Evolutionary conservation across 2,888 invertebrate genomes (phyloP), one percentile per base, ranked within the genome.

Genomic region (Priocnemis perturbator): DNA sequence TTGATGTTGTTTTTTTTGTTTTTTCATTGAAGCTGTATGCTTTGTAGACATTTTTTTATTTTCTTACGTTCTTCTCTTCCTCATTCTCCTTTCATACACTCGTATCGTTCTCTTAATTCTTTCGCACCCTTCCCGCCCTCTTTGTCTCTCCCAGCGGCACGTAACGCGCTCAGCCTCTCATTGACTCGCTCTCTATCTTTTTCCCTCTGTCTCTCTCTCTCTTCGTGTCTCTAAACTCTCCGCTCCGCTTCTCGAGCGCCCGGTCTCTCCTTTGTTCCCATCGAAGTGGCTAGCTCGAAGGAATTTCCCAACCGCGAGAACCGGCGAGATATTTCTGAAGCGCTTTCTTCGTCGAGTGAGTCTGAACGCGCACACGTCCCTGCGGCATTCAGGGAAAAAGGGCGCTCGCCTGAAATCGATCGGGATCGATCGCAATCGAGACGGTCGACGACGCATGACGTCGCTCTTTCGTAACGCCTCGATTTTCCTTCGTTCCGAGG

Each of bases 281-380:
- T 53, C 61, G 17, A 60, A 74, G 48, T 66, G 56, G 44, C 17
- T 58, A 45, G 57, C 52, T 57, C 55, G 48, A 44, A 71, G 67
- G 63, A 69, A 78, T 78, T 78, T 76, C 44, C 74, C 76, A 64
- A 0, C 19, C 21, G 23, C 47, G 55, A 26, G 52, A 48, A 11
- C 17, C 52, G 48, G 57, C 57, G 66, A 53, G 52, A 23, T 48
- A 19, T 21, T 53, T 50, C 61, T 47, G 53, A 20, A 47, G 45
- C 56, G 67, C 69, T 58, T 78, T 58, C 64, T 67, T 21, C 65
- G 7, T 20, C 20, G 17, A 66, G 17, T 37, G 20, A 19, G 14
- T 58, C 45, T 58, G 19, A 37, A 37, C 37, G 26, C 7, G 26
- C 3, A n/a, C n/a, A n/a, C n/a, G n/a, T n/a, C n/a, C n/a, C n/a